Percentiles rank a stretch among this genome's conserved stretches.
These are phyloP conservation scores for Agrypnia vestita DNA, from an alignment of 1,140 invertebrate species.

Conservation along the genomic window DNA sequence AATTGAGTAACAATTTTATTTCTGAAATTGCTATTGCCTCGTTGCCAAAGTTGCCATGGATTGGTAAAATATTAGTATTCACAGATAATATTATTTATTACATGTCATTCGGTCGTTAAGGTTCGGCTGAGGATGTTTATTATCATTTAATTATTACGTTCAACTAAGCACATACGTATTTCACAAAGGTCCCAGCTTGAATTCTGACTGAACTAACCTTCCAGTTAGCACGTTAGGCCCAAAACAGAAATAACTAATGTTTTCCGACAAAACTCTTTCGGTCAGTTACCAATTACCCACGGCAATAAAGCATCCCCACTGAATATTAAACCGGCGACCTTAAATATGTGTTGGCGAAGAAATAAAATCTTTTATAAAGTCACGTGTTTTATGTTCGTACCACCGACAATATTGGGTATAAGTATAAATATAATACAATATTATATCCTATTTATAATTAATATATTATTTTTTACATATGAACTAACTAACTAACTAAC, in stretches of 20 bases:
- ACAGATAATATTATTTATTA: too few relatives aligned
- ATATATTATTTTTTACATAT: too few relatives aligned
- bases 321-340: background rate
- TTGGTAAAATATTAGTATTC: too few relatives aligned
- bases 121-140: background rate
- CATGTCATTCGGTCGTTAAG: background rate
- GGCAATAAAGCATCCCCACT: slow-evolving; percentile 14
- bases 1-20: too few relatives aligned
- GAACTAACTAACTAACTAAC: too few relatives aligned
- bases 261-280: slow-evolving; percentile 10
- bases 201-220: slow-evolving; percentile 17
- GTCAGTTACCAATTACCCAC: background rate
- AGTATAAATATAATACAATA: too few relatives aligned
- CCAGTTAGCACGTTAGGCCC: slow-evolving; percentile 6
- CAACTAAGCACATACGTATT: slow-evolving; percentile 25
- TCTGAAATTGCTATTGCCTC: too few relatives aligned
- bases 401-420: too few relatives aligned
- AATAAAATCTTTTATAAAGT: background rate
- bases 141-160: slow-evolving; percentile 28
- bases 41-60: too few relatives aligned
- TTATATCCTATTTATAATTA: too few relatives aligned
- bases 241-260: background rate
- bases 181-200: slow-evolving; percentile 8
- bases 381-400: too few relatives aligned
- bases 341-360: background rate